Percentiles rank a stretch among this genome's conserved stretches.
These are phyloP conservation scores for Lerema accius DNA, from an alignment of 1,140 invertebrate species.

Conservation along the genomic window DNA sequence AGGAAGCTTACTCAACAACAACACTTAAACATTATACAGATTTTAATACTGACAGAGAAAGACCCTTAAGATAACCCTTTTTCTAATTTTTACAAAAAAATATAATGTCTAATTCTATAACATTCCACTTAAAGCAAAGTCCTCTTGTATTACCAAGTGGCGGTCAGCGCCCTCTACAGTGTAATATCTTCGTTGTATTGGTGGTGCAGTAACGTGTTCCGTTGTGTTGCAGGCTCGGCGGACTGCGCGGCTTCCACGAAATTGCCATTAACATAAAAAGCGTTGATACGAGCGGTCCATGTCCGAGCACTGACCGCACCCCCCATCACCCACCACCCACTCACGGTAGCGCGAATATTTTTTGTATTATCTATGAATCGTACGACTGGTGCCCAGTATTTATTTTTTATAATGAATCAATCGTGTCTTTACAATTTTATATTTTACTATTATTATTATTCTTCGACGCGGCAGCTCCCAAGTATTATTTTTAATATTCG, in stretches of 20 bases:
- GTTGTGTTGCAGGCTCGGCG: slow-evolving; percentile 52
- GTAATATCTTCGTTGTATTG: neutral
- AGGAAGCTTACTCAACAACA: no score
- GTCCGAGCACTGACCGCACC: slow-evolving; percentile 51
- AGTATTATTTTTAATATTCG: slow-evolving; percentile 50
- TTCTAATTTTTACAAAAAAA: no score
- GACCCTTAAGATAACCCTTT: no score
- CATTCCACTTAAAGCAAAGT: no score
- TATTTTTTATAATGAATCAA: slow-evolving; percentile 41
- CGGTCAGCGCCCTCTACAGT: no score
- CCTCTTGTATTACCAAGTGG: no score
- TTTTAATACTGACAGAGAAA: no score
- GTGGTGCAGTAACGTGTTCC: neutral
- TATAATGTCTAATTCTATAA: no score
- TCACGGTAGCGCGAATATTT: slow-evolving; percentile 57
- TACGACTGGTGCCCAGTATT: slow-evolving; percentile 67
- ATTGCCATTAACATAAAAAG: slow-evolving; percentile 69
- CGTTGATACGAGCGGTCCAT: slow-evolving; percentile 39
- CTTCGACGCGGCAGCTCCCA: slow-evolving; percentile 38
- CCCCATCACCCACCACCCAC: slow-evolving; percentile 67
- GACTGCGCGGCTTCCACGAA: slow-evolving; percentile 66
- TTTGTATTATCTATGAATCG: slow-evolving; percentile 55
- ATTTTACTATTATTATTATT: no score
- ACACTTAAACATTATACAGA: no score
- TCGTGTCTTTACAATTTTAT: slow-evolving; percentile 14